Evolutionary conservation across 2,888 invertebrate genomes (phyloP).

Genomic region (Eurytoma californica): DNA sequence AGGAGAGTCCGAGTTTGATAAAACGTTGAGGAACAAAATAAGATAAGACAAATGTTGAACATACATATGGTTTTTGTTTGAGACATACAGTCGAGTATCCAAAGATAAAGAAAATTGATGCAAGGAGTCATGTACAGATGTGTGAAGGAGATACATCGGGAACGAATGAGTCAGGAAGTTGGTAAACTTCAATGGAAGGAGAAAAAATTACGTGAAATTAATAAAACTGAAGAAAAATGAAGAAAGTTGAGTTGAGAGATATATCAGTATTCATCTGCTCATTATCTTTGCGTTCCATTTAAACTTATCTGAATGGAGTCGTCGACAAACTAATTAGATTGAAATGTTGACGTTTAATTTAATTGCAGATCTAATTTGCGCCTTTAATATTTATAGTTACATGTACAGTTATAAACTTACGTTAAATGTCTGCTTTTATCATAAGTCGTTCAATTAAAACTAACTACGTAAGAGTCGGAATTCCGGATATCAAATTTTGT

Average conservation of each 20-base stretch:
- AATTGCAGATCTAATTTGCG: no score
- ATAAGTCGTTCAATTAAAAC: no score
- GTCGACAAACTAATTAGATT: no score
- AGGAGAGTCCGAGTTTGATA: not conserved
- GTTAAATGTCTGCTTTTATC: no score
- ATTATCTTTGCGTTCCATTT: not conserved
- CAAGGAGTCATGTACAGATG: conserved; percentile 15
- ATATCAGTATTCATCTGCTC: conserved; percentile 5
- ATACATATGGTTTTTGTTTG: no score
- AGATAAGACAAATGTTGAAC: not conserved
- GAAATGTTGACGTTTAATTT: no score
- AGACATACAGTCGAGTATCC: not conserved
- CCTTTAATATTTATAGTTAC: no score
- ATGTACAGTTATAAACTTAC: no score
- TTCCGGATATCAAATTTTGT: no score
- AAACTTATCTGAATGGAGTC: no score
- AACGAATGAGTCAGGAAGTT: conserved; percentile 36
- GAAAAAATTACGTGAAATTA: not conserved
- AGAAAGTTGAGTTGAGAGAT: not conserved
- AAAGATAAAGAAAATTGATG: conserved; percentile 36
- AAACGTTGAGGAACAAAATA: not conserved
- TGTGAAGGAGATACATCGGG: conserved; percentile 25
- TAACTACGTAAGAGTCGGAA: no score
- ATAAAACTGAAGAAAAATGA: conserved; percentile 3
- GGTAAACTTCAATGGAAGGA: not conserved